These are phyloP conservation scores for Lipophrys pholis DNA, from an alignment of 2,113 vertebrate genomes.

Conservation along the genomic window DNA sequence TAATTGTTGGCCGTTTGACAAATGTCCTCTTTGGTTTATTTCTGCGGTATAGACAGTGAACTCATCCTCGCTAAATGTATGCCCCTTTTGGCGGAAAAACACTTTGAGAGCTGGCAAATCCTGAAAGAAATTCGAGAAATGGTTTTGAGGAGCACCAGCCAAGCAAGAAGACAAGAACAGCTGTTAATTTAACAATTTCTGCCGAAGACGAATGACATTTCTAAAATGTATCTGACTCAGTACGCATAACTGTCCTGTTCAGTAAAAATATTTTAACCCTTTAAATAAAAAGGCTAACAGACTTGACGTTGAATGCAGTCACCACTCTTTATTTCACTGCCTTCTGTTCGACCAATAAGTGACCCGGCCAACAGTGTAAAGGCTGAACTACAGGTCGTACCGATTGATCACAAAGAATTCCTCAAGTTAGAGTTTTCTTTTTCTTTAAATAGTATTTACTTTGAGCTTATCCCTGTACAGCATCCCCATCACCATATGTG, in stretches of 20 bases:
- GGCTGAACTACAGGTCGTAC: constrained; percentile 13
- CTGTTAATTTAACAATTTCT: background rate
- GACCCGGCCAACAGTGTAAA: constrained; percentile 7
- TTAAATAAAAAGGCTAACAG: background rate
- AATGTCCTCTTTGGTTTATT: background rate
- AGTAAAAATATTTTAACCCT: background rate
- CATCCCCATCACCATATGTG: background rate
- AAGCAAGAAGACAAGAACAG: background rate
- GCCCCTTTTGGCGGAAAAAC: background rate
- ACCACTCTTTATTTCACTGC: background rate
- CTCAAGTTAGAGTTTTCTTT: background rate
- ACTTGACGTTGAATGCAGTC: constrained; percentile 9
- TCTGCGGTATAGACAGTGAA: background rate
- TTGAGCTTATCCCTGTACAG: background rate
- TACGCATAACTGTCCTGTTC: background rate
- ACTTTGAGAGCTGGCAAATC: background rate
- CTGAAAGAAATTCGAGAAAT: background rate
- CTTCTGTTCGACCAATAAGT: background rate
- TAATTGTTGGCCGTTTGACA: background rate
- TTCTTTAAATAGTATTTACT: constrained; percentile 19
- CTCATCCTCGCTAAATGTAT: background rate
- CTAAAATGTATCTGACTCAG: background rate
- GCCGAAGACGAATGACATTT: background rate
- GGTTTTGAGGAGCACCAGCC: background rate
- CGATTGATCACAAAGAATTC: constrained; percentile 40